Evolutionary conservation across 2,113 vertebrate genomes (phyloP).

Genomic region (Scortum barcoo): DNA sequence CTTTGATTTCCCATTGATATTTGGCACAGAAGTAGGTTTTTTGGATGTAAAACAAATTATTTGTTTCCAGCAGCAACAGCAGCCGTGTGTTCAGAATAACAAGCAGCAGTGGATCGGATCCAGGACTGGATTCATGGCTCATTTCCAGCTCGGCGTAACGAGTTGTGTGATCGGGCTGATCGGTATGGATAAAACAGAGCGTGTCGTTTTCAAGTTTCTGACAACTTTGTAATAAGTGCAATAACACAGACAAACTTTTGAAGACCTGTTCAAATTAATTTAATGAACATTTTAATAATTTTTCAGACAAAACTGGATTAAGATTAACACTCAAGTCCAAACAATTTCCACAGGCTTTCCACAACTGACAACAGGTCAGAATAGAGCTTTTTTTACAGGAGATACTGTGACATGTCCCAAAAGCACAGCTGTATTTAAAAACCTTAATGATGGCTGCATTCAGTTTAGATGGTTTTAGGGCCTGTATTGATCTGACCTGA

Average conservation of each 20-base stretch:
- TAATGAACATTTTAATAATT: no score
- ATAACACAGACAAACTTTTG: no score
- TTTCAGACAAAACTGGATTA: no score
- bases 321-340: no score
- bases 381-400: neutral
- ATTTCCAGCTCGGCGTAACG: neutral
- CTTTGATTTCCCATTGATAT: slow-evolving; percentile 14
- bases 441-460: neutral
- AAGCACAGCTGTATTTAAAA: neutral
- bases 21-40: neutral
- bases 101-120: slow-evolving; percentile 8
- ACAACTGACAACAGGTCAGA: neutral
- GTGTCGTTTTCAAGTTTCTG: neutral
- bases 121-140: neutral
- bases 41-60: slow-evolving; percentile 13
- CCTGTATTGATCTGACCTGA: neutral
- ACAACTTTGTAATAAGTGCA: neutral
- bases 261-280: no score
- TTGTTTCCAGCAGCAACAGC: slow-evolving; percentile 19
- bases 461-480: neutral
- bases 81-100: slow-evolving; percentile 27
- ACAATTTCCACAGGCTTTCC: neutral
- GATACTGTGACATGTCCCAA: neutral
- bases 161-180: neutral
- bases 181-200: neutral